Evolutionary conservation across 2,797 vertebrate genomes (phyloP).

Genomic region (Glossophaga mutica): DNA sequence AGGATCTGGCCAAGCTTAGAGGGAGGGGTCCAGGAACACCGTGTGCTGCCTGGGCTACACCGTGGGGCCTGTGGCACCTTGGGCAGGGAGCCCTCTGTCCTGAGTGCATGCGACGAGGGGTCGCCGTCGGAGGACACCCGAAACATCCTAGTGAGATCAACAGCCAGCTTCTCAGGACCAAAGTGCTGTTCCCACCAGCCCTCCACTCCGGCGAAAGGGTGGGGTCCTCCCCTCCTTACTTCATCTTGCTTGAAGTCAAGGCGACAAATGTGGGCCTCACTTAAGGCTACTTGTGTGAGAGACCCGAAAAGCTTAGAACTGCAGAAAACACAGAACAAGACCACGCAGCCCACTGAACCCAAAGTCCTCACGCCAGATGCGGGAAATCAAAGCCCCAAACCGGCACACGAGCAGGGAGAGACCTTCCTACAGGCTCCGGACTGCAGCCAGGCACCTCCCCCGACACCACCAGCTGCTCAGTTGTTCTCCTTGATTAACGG

Average conservation of each 20-base stretch:
- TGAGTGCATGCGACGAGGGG: neutral
- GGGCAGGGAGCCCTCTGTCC: neutral
- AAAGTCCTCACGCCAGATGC: neutral
- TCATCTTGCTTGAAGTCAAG: neutral
- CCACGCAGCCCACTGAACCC: neutral
- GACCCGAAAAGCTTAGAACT: neutral
- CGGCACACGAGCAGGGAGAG: too few relatives aligned
- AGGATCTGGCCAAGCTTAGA: neutral
- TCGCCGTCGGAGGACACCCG: neutral
- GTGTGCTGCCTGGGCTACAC: neutral
- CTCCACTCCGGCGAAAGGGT: neutral
- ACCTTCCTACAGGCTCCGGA: neutral
- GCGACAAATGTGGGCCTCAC: neutral
- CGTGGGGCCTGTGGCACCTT: rapidly evolving
- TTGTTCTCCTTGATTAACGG: neutral
- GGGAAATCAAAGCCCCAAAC: neutral
- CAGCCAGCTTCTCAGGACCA: neutral
- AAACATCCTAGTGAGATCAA: too few relatives aligned
- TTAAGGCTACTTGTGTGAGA: neutral
- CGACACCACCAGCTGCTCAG: neutral
- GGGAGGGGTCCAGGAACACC: neutral
- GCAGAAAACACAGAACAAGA: neutral
- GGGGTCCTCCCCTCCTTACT: neutral
- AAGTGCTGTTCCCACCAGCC: too few relatives aligned
- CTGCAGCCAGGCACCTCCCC: neutral